Evolutionary conservation across 2,797 vertebrate species (phyloP).

Genomic region (Silurus lanzhouensis): DNA sequence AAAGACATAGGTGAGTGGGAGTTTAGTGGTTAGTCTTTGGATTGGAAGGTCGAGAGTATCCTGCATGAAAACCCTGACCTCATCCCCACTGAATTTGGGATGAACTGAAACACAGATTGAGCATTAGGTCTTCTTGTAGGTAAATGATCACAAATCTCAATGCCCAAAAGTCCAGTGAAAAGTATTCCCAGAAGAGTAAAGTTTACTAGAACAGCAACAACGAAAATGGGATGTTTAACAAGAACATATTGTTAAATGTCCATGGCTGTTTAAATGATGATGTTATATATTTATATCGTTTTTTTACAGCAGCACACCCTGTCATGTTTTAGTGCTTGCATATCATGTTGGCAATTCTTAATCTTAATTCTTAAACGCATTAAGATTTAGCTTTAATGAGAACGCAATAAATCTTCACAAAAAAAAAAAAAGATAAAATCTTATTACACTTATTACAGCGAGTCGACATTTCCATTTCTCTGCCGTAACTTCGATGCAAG

Average conservation of each 20-base stretch:
- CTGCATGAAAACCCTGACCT: neutral
- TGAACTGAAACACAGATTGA: neutral
- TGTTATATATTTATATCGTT: neutral
- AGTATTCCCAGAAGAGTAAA: neutral
- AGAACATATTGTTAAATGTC: neutral
- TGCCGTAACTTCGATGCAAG: neutral
- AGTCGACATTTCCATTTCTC: neutral
- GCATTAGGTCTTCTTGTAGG: neutral
- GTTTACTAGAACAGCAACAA: neutral
- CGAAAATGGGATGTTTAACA: neutral
- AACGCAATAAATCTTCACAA: neutral
- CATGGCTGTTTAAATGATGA: neutral
- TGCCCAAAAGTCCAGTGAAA: neutral
- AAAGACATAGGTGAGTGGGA: neutral
- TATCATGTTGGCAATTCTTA: neutral
- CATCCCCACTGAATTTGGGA: neutral
- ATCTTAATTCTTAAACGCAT: neutral
- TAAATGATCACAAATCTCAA: neutral
- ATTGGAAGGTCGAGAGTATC: neutral
- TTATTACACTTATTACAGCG: slow-evolving; percentile 5
- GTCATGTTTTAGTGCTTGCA: neutral
- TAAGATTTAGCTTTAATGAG: neutral
- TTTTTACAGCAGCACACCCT: neutral
- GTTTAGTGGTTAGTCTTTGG: neutral
- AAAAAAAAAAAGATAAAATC: neutral